These are phyloP conservation scores for Laterallus jamaicensis DNA, from an alignment of 2,113 vertebrate species.

Conservation along the genomic window DNA sequence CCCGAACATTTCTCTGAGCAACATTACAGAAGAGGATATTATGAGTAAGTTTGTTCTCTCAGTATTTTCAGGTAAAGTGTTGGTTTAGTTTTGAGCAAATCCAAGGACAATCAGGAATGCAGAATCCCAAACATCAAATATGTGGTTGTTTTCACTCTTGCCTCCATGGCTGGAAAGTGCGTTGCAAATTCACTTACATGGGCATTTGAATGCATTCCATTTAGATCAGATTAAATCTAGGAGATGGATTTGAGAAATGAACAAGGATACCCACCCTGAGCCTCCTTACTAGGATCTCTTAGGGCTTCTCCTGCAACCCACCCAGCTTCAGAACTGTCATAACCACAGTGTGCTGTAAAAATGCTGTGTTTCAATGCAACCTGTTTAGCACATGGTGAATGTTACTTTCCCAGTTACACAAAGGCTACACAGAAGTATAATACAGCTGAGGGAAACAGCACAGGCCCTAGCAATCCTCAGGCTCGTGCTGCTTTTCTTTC, in stretches of 20 bases:
- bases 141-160: neutral
- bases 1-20: neutral
- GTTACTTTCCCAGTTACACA: neutral
- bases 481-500: neutral
- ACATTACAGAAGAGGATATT: neutral
- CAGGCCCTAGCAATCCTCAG: neutral
- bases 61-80: neutral
- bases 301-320: neutral
- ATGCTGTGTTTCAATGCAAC: rapidly evolving
- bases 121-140: neutral
- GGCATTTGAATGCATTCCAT: neutral
- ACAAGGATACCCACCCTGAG: neutral
- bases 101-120: neutral
- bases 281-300: neutral
- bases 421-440: neutral
- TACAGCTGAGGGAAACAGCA: neutral
- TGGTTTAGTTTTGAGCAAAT: neutral
- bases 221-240: neutral
- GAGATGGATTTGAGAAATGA: neutral
- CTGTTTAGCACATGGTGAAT: neutral
- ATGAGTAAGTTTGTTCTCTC: neutral
- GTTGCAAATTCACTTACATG: neutral
- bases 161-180: neutral
- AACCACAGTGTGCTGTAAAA: rapidly evolving
- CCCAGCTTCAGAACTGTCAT: neutral